Evolutionary conservation across 2,797 vertebrate genomes (phyloP).

Genomic region (Euthynnus affinis): DNA sequence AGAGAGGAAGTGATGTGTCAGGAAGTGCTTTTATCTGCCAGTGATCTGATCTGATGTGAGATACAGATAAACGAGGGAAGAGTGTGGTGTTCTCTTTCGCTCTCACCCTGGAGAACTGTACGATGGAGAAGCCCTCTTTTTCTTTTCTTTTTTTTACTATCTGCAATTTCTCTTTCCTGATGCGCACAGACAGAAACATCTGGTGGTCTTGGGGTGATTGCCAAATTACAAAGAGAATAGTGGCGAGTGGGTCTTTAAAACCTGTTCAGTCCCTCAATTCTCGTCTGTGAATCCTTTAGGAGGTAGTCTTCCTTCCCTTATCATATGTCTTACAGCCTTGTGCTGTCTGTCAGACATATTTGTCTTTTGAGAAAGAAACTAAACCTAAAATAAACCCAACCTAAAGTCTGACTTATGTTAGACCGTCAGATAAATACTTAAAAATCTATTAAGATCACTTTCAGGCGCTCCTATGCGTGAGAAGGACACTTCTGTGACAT

Average conservation of each 20-base stretch:
- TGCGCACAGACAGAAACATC: constrained; percentile 30
- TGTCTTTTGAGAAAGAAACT: constrained; percentile 33
- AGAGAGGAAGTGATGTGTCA: constrained; percentile 83
- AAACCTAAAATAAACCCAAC: constrained; percentile 38
- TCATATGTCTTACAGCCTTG: constrained; percentile 43
- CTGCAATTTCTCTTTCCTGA: constrained; percentile 16
- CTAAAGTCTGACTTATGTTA: no score
- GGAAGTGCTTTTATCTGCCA: constrained; percentile 80
- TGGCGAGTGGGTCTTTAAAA: constrained; percentile 31
- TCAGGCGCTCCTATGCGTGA: neutral
- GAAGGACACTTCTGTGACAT: constrained; percentile 28
- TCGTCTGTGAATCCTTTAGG: constrained; percentile 37
- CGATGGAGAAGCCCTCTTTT: constrained; percentile 38
- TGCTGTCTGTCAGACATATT: constrained; percentile 45
- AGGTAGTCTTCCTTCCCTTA: constrained; percentile 44
- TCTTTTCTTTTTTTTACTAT: constrained; percentile 6
- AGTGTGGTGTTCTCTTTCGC: constrained; percentile 49
- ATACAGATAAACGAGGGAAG: constrained; percentile 74
- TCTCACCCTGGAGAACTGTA: constrained; percentile 49
- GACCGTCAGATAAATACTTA: constrained; percentile 23
- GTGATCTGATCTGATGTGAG: constrained; percentile 84
- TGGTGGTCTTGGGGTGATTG: constrained; percentile 53
- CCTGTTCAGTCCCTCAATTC: constrained; percentile 32
- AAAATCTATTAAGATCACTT: constrained; percentile 16
- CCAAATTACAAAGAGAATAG: constrained; percentile 61